Percentiles rank a stretch among this genome's conserved stretches.
Evolutionary conservation across 2,113 vertebrate genomes (phyloP).

Genomic region (Egretta garzetta): DNA sequence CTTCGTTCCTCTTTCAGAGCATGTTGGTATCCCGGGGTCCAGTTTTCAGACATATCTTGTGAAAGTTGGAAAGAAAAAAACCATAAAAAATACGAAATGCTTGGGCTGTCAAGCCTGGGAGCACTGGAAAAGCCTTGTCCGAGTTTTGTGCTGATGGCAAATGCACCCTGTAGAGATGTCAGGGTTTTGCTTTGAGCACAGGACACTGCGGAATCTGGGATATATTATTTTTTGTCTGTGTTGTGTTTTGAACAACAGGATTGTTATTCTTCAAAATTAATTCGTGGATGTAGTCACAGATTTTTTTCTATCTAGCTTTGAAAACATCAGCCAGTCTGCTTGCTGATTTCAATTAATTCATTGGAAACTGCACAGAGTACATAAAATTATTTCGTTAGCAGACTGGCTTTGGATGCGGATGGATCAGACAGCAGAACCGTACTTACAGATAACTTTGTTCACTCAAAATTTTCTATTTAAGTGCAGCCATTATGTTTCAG

Average conservation of each 20-base stretch:
- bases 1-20: not conserved
- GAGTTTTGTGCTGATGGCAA: not conserved
- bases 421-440: not conserved
- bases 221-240: not conserved
- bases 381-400: not conserved
- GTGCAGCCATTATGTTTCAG: not conserved
- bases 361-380: not conserved
- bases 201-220: not conserved
- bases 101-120: not conserved
- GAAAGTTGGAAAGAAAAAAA: not conserved
- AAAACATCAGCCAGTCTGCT: not conserved
- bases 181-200: not conserved
- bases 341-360: not conserved
- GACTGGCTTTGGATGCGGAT: not conserved
- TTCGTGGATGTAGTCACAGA: not conserved
- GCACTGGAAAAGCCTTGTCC: not conserved
- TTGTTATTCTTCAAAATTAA: not conserved
- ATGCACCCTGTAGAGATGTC: not conserved
- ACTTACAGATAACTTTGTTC: not conserved
- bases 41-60: not conserved
- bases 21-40: not conserved
- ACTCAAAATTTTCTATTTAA: not conserved
- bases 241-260: not conserved
- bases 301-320: not conserved
- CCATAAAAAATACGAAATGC: not conserved